Evolutionary conservation across 2,797 vertebrate species (phyloP).

Genomic region (Kryptopterus vitreolus): DNA sequence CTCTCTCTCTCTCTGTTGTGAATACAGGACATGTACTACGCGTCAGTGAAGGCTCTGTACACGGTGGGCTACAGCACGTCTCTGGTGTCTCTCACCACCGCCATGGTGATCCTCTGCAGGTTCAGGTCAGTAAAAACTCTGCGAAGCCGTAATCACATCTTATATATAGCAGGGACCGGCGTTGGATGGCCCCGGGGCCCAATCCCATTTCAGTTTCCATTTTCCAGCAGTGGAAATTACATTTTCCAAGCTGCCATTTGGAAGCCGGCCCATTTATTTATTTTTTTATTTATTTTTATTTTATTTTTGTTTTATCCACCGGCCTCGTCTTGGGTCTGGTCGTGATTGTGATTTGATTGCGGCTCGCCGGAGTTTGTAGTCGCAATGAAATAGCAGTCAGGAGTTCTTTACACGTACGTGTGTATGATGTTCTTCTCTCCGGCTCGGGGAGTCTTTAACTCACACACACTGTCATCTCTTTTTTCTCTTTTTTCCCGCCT

Average conservation of each 20-base stretch:
- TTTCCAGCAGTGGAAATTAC: conserved; percentile 25
- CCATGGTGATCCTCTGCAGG: conserved; percentile 96
- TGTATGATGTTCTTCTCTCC: neutral
- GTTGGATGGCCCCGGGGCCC: conserved; percentile 9
- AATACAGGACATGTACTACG: conserved; percentile 84
- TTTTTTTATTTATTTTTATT: neutral
- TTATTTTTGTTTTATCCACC: neutral
- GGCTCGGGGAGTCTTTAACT: neutral
- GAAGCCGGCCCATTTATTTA: neutral
- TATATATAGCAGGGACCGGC: conserved; percentile 7
- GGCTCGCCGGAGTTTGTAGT: neutral
- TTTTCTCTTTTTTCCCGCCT: neutral
- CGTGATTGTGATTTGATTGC: conserved; percentile 33
- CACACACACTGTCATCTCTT: neutral
- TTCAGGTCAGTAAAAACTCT: conserved; percentile 82
- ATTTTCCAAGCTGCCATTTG: conserved; percentile 29
- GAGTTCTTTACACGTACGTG: neutral
- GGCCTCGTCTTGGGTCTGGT: neutral
- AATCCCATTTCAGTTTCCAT: conserved; percentile 12
- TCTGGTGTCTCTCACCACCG: conserved; percentile 91
- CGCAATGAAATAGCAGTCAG: conserved; percentile 28
- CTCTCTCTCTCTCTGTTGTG: too few species aligned
- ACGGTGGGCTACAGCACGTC: conserved; percentile 97
- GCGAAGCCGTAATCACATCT: conserved; percentile 29
- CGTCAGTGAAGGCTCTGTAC: conserved; percentile 94